Base-by-base conservation (phyloP, 2,113 vertebrate genomes). In the Nibea albiflora region DNA sequence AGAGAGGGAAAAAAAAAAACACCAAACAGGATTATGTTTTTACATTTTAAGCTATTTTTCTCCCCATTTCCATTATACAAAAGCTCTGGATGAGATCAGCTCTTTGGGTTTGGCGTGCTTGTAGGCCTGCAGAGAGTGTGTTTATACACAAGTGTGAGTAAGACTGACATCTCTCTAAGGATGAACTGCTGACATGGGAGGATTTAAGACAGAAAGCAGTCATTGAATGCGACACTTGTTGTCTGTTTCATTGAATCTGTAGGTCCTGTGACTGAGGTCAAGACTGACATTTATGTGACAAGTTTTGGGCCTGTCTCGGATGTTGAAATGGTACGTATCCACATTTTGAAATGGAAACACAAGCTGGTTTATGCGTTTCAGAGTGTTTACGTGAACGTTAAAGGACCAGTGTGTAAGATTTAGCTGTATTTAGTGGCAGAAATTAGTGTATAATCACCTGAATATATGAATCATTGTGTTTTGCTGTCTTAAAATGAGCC, bases 251-350 rank as follows among this genome's bases (percentile, higher is more conserved):
- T 66, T 74, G 28, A 53, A 58, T 90, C 65, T 72, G 88, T 87
- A 98, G 97, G 97, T 95, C 95, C 97, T 83, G 97, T 98, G 92
- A 99, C 98, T 74, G 97, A 98, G 94, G 98, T 99, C 84, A 98
- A 99, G 96, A 99, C 97, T 78, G 97, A 99, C 92, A 99, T 99
- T 92, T 98, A 98, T 88, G 98, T 99, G 90, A 99, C 98, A 86
- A 98, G 98, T 92, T 99, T 99, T 95, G 98, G 98, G 89, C 98
- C 98, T 28, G 98, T 99, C 87, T 99, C 98, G 86, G 98, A 99
- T 94, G 98, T 99, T 90, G 98, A 99, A 95, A 99, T 99, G 98
- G 98, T 99, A 96, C 28, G 96, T 95, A 90, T 1, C 17, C n/a
- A 22, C 5, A 5, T 28, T 28, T 70, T 19, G 12, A 60, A 44